Base-by-base conservation (phyloP, 2,888 invertebrate genomes). In the Melangyna quadrimaculata region DNA sequence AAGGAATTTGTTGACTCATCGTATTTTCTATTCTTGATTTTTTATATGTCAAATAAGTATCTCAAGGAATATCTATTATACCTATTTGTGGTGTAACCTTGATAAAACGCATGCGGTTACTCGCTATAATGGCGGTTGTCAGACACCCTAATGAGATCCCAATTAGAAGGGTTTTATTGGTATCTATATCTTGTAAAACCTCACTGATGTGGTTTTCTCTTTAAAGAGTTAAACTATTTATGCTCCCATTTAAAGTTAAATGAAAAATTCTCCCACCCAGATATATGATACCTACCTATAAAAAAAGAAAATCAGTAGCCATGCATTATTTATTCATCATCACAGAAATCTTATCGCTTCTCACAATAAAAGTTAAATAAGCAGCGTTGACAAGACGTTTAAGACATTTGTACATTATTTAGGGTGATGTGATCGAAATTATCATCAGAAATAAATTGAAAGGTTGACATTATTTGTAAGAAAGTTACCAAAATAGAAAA, bases 321-420 rank as follows among this genome's bases (percentile, higher is more conserved):
- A 1, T 35, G 9, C 24, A 61, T 61, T 61, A 61, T 40, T 61
- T 27, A 61, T 61, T 61, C 27, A 40, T 61, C 61, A 40, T 35
- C 32, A 1, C 12, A 59, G 12, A n/a, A 61, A 61, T 27, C 37
- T 27, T 43, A 61, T 61, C 40, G 19, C 27, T 1, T 17, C n/a
- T 57, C 37, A 61, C 61, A 61, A 61, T 61, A 40, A 40, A 61
- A 61, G 27, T 61, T 61, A 61, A 61, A 61, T 61, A 61, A 40
- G 61, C 61, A 19, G 5, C 61, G 24, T 37, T 61, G 61, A 61
- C 61, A 61, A 61, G 61, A 61, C 37, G 10, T 61, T 61, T 61
- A 61, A 61, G 61, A n/a, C 37, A 40, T 24, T 61, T 40, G n/a
- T n/a, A 27, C 17, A 61, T 61, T 61, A 61, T 61, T 61, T 10